phyloP scores from a whole-genome alignment of 2,888 invertebrate genomes.

The Notocelia uddmanniana region DNA sequence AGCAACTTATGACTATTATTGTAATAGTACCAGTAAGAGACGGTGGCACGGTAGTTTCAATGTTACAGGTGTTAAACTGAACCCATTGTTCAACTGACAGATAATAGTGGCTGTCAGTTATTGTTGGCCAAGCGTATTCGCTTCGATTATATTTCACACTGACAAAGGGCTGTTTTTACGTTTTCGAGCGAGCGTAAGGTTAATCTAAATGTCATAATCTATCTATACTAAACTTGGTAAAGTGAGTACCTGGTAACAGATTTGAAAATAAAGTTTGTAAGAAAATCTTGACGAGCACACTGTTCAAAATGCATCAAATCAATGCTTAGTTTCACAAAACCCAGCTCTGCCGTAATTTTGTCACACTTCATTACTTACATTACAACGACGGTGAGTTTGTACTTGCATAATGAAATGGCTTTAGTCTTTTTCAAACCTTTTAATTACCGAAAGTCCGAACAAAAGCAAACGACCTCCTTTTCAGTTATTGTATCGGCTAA shows the following conservation, averaged over 20 bases:
- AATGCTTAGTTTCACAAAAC: background rate
- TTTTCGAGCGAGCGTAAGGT: no score
- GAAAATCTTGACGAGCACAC: background rate
- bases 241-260: background rate
- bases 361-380: conserved; percentile 4
- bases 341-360: background rate
- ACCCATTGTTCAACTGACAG: background rate
- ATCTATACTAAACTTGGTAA: background rate
- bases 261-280: background rate
- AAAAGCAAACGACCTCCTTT: conserved; percentile 58
- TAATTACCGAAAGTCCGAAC: conserved; percentile 54
- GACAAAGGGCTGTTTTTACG: no score
- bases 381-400: background rate
- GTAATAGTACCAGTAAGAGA: background rate
- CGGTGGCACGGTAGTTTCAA: background rate
- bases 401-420: background rate
- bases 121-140: background rate
- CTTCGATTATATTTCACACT: background rate
- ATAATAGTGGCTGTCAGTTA: background rate
- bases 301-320: background rate
- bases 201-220: no score
- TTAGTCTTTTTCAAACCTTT: background rate
- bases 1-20: conserved; percentile 2
- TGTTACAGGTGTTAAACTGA: background rate
- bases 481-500: conserved; percentile 54